Percentiles rank a stretch among this genome's conserved stretches.
These are phyloP conservation scores for Sylvicapra grimmia DNA, from an alignment of 2,113 vertebrate species.

Conservation along the genomic window DNA sequence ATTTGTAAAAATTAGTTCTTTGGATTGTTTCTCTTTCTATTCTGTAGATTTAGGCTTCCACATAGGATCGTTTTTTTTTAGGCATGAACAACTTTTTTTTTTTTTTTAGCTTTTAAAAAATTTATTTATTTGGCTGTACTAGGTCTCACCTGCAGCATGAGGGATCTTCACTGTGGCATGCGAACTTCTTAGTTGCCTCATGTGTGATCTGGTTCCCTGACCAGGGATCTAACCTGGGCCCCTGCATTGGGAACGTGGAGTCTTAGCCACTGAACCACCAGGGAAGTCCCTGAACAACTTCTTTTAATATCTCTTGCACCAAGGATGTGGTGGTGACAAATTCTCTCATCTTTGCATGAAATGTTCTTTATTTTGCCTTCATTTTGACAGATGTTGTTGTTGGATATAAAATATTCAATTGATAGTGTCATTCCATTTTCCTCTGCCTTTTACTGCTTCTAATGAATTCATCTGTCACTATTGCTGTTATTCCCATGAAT, in stretches of 20 bases:
- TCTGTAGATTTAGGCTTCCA: background rate
- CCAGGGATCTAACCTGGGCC: background rate
- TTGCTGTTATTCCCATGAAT: background rate
- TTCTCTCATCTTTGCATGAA: background rate
- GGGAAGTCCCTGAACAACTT: background rate
- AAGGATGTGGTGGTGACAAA: background rate
- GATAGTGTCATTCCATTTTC: background rate
- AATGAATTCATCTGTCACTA: background rate
- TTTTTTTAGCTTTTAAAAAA: background rate
- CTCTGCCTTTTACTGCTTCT: background rate
- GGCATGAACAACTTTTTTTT: background rate
- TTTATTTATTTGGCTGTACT: background rate
- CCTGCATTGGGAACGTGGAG: background rate
- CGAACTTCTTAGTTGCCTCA: rapidly evolving
- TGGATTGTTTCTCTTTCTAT: background rate
- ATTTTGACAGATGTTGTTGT: background rate
- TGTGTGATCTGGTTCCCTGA: background rate
- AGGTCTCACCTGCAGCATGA: background rate
- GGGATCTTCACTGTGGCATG: background rate
- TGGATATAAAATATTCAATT: background rate
- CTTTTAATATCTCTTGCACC: background rate
- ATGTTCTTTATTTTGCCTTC: background rate
- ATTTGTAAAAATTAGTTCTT: background rate
- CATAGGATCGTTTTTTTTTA: background rate
- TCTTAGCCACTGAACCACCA: background rate